These are phyloP conservation scores for Proteles cristata DNA, from an alignment of 2,113 vertebrate species.

Conservation along the genomic window DNA sequence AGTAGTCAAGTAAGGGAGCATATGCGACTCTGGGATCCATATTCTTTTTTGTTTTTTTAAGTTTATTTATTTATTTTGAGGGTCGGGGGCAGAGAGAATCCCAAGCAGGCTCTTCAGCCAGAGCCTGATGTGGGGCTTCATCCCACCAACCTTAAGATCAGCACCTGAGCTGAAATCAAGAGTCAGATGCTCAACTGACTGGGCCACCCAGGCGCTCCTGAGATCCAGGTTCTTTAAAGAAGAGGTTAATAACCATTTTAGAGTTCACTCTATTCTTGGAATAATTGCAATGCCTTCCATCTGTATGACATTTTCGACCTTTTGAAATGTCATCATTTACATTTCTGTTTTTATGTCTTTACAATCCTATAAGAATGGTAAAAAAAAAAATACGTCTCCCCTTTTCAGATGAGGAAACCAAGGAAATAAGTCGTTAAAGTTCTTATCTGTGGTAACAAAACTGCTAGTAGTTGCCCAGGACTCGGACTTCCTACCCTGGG, in stretches of 20 bases:
- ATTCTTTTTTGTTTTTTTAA: neutral
- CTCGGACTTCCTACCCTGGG: neutral
- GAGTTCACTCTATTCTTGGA: constrained; percentile 48
- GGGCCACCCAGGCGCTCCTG: too few relatives aligned
- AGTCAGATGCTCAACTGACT: too few relatives aligned
- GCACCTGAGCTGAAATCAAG: too few relatives aligned
- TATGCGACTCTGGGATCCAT: neutral
- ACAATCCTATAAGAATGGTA: neutral
- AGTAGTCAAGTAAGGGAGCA: neutral
- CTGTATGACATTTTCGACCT: constrained; percentile 26
- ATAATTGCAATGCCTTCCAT: constrained; percentile 35
- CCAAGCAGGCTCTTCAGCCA: too few relatives aligned
- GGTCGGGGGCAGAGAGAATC: too few relatives aligned
- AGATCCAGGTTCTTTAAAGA: neutral
- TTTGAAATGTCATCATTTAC: constrained; percentile 25
- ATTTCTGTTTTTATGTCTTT: constrained; percentile 40
- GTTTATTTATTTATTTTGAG: too few relatives aligned
- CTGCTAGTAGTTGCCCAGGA: neutral
- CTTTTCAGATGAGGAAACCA: constrained; percentile 36
- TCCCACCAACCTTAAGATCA: too few relatives aligned
- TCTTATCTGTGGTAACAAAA: constrained; percentile 20
- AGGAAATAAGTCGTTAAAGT: neutral
- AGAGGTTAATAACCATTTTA: constrained; percentile 44
- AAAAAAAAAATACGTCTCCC: neutral
- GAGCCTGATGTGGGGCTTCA: too few relatives aligned